Base-by-base conservation (phyloP, 2,888 invertebrate genomes). In the Spilosoma lubricipeda region DNA sequence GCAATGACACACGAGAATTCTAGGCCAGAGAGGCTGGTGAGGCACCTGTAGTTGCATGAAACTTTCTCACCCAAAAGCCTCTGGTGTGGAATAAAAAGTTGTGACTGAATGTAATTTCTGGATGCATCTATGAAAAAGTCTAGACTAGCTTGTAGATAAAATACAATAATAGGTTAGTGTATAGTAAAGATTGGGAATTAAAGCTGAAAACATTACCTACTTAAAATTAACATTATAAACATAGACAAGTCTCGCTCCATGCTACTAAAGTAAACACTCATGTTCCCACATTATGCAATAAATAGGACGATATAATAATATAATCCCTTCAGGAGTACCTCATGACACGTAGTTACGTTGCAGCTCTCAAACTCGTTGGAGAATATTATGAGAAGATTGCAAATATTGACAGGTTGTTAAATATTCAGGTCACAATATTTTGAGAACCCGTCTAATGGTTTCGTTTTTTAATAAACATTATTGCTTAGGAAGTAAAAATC, bases 231-330 rank as follows among this genome's bases (percentile, higher is more conserved):
- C 2, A 56, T 13, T 23, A 33, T 64, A 15, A 64, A 64, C 33
- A n/a, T n/a, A 56, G 7, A 75, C 45, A 71, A 71, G 64, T 67
- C 65, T 70, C 74, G 56, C 52, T 79, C 13, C 30, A 20, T 18
- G 67, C 48, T 48, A 15, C 18, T 15, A 48, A 59, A 70, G 11
- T 30, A 30, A n/a, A 59, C 63, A 18, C 30, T 36, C 2, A 23
- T 36, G n/a, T 45, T 64, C 64, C n/a, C 13, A 67, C 30, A 23
- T 67, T 30, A 11, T 67, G 56, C 13, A 15, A 27, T 27, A 56
- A 33, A 27, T 39, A 56, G 23, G 68, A 36, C 13, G 33, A n/a
- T 33, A 23, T 33, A 33, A 7, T 23, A 18, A 68, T 52, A 68
- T 68, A 73, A 73, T 69, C 68, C 68, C 48, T 23, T 39, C 33